Percentiles rank a stretch among this genome's conserved stretches.
Conservation (phyloP, 2,888 invertebrate genomes). For the Cephonodes hylas region DNA sequence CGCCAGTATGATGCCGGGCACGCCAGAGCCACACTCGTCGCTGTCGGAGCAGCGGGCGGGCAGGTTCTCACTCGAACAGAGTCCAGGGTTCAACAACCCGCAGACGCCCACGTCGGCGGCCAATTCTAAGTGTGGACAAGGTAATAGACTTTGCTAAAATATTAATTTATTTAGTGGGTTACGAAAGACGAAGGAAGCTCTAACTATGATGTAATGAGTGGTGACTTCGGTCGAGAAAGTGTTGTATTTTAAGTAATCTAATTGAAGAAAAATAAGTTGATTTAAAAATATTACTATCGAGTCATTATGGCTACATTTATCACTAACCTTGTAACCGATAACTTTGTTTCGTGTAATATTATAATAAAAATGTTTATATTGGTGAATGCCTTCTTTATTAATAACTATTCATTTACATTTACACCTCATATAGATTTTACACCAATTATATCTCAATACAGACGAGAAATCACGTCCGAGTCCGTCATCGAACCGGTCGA, state of each 20-base stretch:
- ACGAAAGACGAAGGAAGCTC: too few relatives aligned
- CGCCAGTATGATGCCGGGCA: slow-evolving; percentile 76
- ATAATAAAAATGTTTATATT: too few relatives aligned
- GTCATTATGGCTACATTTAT: too few relatives aligned
- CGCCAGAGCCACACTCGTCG: slow-evolving; percentile 72
- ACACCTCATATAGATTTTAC: neutral
- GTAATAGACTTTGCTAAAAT: slow-evolving; percentile 33
- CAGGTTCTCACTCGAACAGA: slow-evolving; percentile 75
- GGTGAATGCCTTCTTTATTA: neutral
- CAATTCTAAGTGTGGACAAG: slow-evolving; percentile 60
- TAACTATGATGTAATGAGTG: too few relatives aligned
- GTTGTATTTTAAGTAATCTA: too few relatives aligned
- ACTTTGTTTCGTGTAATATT: too few relatives aligned
- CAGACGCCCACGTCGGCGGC: slow-evolving; percentile 70
- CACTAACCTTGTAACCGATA: too few relatives aligned
- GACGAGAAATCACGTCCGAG: slow-evolving; percentile 78
- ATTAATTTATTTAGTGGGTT: too few relatives aligned
- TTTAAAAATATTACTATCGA: too few relatives aligned
- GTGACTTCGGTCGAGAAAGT: too few relatives aligned
- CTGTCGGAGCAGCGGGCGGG: slow-evolving; percentile 70
- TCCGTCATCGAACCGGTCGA: slow-evolving; percentile 71
- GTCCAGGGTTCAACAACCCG: slow-evolving; percentile 76
- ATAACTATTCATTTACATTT: neutral
- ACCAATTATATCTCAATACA: slow-evolving; percentile 24
- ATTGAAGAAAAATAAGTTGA: too few relatives aligned